phyloP scores from a whole-genome alignment of 1,140 invertebrate species.

The Gonioctena quinquepunctata region DNA sequence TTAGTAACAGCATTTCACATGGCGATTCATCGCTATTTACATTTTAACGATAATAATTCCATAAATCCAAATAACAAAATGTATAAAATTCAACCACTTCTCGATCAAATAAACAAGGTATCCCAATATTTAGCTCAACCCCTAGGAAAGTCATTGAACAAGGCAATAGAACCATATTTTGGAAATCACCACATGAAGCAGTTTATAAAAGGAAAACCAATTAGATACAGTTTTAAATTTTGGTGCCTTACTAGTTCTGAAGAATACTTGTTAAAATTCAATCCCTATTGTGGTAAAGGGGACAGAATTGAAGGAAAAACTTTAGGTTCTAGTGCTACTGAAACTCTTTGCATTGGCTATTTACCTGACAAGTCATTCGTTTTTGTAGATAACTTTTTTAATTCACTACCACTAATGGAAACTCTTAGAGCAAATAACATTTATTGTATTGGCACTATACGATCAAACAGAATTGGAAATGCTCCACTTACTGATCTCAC shows the following conservation, averaged over 20 bases:
- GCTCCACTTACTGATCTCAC: slow-evolving; percentile 18
- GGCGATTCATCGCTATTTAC: too few relatives aligned
- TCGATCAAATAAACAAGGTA: slow-evolving; percentile 13
- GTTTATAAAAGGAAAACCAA: slow-evolving; percentile 37
- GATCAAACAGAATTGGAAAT: slow-evolving; percentile 22
- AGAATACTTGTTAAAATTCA: slow-evolving; percentile 27
- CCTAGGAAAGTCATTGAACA: slow-evolving; percentile 19
- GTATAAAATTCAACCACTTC: slow-evolving; percentile 17
- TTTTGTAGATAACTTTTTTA: slow-evolving; percentile 36
- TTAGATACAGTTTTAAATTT: slow-evolving; percentile 36
- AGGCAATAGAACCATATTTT: slow-evolving; percentile 38
- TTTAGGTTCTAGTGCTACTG: slow-evolving; percentile 17
- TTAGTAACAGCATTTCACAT: neutral
- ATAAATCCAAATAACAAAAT: neutral
- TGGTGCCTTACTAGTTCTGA: slow-evolving; percentile 21
- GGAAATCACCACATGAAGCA: slow-evolving; percentile 35
- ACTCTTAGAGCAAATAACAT: slow-evolving; percentile 19
- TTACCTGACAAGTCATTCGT: slow-evolving; percentile 9
- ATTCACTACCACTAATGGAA: slow-evolving; percentile 24
- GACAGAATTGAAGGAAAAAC: slow-evolving; percentile 17
- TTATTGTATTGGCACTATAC: slow-evolving; percentile 28
- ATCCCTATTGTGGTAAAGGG: slow-evolving; percentile 28
- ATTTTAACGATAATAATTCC: neutral
- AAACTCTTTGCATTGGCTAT: neutral
- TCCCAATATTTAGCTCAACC: slow-evolving; percentile 11